Evolutionary conservation across 2,888 invertebrate species (phyloP).

Genomic region (Polymixis flavicincta): DNA sequence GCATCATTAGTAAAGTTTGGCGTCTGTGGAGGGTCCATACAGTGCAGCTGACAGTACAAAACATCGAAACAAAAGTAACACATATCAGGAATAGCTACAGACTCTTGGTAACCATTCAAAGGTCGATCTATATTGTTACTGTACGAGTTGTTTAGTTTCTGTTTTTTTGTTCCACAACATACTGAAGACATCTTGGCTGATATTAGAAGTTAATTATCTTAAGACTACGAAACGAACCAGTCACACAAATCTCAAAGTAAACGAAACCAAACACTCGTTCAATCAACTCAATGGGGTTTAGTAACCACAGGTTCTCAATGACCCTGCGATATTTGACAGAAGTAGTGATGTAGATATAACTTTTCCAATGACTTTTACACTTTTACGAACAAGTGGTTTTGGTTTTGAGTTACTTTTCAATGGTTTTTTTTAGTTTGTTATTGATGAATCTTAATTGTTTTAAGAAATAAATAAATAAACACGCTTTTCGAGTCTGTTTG

Average conservation of each 20-base stretch:
- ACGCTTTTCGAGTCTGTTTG: background rate
- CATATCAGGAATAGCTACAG: slow-evolving; percentile 98
- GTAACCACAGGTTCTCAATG: slow-evolving; percentile 60
- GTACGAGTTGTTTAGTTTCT: slow-evolving; percentile 94
- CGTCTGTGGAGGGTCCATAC: slow-evolving; percentile 97
- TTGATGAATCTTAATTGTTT: background rate
- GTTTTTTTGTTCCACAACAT: slow-evolving; percentile 98
- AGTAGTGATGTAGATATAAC: slow-evolving; percentile 32
- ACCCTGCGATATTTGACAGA: slow-evolving; percentile 43
- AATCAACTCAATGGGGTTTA: slow-evolving; percentile 69
- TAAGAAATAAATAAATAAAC: background rate
- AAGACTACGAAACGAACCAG: slow-evolving; percentile 74
- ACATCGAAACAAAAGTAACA: slow-evolving; percentile 99
- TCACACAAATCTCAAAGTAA: slow-evolving; percentile 78
- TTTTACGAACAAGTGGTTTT: too few species aligned
- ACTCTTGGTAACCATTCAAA: slow-evolving; percentile 88
- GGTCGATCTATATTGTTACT: slow-evolving; percentile 91
- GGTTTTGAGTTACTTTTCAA: background rate
- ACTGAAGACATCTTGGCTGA: slow-evolving; percentile 94
- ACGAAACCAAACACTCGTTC: slow-evolving; percentile 76
- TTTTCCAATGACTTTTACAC: background rate
- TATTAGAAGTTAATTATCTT: slow-evolving; percentile 70
- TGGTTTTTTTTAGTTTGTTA: background rate
- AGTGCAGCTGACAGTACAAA: slow-evolving; percentile 98
- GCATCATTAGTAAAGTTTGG: slow-evolving; percentile 98